Conservation (phyloP, 2,797 vertebrate genomes). For the Rhincodon typus region DNA sequence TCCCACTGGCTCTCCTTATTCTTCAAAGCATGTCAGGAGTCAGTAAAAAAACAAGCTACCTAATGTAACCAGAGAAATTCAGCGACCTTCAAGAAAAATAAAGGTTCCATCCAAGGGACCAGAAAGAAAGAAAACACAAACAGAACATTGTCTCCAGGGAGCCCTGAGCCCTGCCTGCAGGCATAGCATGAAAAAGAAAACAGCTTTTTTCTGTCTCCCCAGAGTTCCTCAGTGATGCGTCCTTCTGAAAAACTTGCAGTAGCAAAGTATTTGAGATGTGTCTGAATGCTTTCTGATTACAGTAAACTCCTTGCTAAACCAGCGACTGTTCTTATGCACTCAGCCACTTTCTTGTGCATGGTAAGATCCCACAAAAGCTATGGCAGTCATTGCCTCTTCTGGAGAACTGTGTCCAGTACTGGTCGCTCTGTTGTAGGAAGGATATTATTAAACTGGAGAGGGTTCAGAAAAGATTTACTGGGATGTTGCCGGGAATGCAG, state of each 20-base stretch:
- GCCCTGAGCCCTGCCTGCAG: background rate
- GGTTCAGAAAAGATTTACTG: too few species aligned
- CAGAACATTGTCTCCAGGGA: background rate
- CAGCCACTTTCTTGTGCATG: background rate
- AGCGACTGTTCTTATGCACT: background rate
- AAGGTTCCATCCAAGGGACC: background rate
- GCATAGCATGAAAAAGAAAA: too few species aligned
- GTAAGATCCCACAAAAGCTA: background rate
- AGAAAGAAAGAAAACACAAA: background rate
- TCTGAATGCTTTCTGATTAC: background rate
- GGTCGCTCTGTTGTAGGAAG: too few species aligned
- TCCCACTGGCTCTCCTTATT: slow-evolving; percentile 3
- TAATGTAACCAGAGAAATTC: background rate
- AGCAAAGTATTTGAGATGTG: background rate
- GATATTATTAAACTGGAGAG: too few species aligned
- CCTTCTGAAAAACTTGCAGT: background rate
- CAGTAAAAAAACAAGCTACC: background rate
- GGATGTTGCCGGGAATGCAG: too few species aligned
- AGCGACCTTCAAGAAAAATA: background rate
- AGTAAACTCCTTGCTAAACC: background rate
- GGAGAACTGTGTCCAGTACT: too few species aligned
- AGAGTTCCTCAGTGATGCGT: background rate
- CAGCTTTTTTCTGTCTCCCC: background rate
- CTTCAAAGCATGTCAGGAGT: background rate
- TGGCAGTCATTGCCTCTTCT: too few species aligned